Base-by-base conservation (phyloP, 2,797 vertebrate genomes). In the Parauchenoglanis ngamensis region DNA sequence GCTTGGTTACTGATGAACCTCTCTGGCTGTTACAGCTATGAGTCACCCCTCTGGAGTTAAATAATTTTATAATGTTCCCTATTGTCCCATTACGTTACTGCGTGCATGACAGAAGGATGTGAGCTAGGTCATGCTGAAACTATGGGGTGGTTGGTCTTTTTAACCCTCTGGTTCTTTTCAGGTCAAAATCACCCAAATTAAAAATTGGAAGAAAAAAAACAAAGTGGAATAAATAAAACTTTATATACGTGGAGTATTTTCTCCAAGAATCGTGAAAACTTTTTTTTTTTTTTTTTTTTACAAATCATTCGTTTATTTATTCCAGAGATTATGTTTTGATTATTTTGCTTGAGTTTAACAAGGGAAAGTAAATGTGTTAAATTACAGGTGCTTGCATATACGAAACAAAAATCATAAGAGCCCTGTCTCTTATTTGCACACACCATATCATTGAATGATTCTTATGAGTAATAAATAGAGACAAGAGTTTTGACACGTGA, bases 1-100 rank as follows among this genome's bases (percentile, higher is more conserved):
- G 87, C 76, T 54, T 82, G 57, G 75, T 87, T 87, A 83, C 83
- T 89, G 83, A 49, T 84, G 88, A 88, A 87, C 85, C 86, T 84
- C 83, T 87, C 61, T 83, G 79, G 25, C 85, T 82, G 75, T 86
- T 75, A 54, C 21, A 84, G 81, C 83, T 83, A 84, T 90, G 90
- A 89, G 76, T 90, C 90, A 90, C 79, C 73, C 80, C 70, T 70
- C 70, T 70, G 67, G 28, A 85, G 77, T 87, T 84, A 87, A 72
- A 88, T 72, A 54, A 83, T 70, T 68, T 63, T 86, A 68, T 87
- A 83, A 75, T 44, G 46, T 54, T 85, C 84, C 56, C 86, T 85
- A 31, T 68, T 76, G 70, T 46, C 68, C 25, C 52, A 40, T 59
- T 79, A 61, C 87, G 23, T 52, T 84, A 80, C 82, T 57, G 63